phyloP scores from a whole-genome alignment of 2,888 invertebrate genomes.

The Patella pellucida region DNA sequence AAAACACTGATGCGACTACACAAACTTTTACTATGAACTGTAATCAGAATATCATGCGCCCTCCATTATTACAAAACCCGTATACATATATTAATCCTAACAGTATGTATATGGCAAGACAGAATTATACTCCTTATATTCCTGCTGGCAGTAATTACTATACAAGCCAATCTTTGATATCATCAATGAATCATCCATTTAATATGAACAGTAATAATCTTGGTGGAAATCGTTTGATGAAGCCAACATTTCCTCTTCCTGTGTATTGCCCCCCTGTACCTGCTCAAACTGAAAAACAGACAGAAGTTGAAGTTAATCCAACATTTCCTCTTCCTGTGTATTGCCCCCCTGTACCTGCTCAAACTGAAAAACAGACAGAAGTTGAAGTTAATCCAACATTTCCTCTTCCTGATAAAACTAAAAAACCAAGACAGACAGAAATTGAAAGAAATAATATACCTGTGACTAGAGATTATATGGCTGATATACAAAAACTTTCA shows the following conservation, averaged over 20 bases:
- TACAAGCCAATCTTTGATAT: background rate
- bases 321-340: background rate
- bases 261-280: background rate
- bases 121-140: background rate
- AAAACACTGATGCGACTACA: background rate
- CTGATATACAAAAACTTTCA: background rate
- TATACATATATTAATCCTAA: background rate
- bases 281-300: background rate
- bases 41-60: background rate
- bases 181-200: background rate
- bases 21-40: background rate
- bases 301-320: too few species aligned
- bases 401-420: background rate
- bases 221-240: background rate
- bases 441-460: too few species aligned
- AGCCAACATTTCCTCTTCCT: background rate
- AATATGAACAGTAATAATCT: background rate
- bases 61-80: background rate
- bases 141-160: background rate
- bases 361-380: background rate
- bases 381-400: background rate
- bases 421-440: background rate
- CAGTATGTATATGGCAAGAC: slow-evolving; percentile 1
- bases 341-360: background rate
- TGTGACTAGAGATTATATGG: background rate